phyloP scores from a whole-genome alignment of 2,888 invertebrate species.

The Drosophila leonis region DNA sequence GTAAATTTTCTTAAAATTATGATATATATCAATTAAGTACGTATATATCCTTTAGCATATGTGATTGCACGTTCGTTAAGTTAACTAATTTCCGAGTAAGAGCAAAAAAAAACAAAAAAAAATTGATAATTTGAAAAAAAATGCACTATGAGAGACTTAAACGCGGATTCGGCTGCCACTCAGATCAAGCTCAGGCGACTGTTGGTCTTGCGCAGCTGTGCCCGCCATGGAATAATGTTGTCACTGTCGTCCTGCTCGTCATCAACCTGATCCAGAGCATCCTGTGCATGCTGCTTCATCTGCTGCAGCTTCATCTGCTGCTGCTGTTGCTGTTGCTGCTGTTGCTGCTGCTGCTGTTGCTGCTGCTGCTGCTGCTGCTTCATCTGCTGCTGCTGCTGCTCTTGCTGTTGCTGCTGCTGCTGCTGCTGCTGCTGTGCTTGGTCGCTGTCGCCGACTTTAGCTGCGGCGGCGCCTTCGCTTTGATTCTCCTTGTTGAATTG shows the following conservation, averaged over 20 bases:
- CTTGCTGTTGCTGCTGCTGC: slow-evolving; percentile 26
- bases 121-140: slow-evolving; percentile 43
- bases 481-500: slow-evolving; percentile 78
- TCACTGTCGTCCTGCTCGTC: slow-evolving; percentile 88
- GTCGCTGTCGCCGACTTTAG: slow-evolving; percentile 23
- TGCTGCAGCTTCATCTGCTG: too few species aligned
- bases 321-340: too few species aligned
- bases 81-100: slow-evolving; percentile 9
- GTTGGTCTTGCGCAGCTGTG: slow-evolving; percentile 95
- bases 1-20: slow-evolving; percentile 26
- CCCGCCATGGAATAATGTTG: slow-evolving; percentile 95
- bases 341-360: slow-evolving; percentile 26
- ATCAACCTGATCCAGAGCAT: slow-evolving; percentile 69
- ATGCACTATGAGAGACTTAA: slow-evolving; percentile 59
- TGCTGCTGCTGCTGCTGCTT: slow-evolving; percentile 26
- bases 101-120: slow-evolving; percentile 25
- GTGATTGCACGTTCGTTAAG: slow-evolving; percentile 62
- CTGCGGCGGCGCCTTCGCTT: slow-evolving; percentile 24
- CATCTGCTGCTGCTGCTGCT: slow-evolving; percentile 24
- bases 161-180: slow-evolving; percentile 55
- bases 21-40: slow-evolving; percentile 1
- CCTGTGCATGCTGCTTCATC: slow-evolving; percentile 19
- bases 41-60: slow-evolving; percentile 11
- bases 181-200: slow-evolving; percentile 94
- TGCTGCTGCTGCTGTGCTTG: slow-evolving; percentile 15